phyloP scores from a whole-genome alignment of 2,797 vertebrate species.

The Cynodonichthys magdalenae region DNA sequence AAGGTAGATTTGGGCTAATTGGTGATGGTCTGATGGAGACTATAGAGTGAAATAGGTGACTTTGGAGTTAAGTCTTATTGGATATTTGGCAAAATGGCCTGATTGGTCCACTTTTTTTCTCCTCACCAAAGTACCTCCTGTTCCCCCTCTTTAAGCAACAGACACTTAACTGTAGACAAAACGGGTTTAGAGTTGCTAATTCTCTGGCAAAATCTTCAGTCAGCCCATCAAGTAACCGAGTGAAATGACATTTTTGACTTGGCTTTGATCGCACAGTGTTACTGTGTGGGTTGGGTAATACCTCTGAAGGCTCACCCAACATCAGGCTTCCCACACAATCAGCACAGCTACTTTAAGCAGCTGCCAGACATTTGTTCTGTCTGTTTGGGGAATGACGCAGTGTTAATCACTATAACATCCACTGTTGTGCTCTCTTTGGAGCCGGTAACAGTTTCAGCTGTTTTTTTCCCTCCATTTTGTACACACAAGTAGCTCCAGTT shows the following conservation, averaged over 20 bases:
- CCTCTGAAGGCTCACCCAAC: slow-evolving; percentile 35
- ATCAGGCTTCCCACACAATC: slow-evolving; percentile 27
- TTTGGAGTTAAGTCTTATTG: slow-evolving; percentile 22
- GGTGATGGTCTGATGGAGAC: background rate
- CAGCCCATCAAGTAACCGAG: slow-evolving; percentile 22
- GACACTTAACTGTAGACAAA: too few species aligned
- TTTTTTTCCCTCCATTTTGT: slow-evolving; percentile 26
- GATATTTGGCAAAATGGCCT: slow-evolving; percentile 8
- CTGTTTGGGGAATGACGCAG: slow-evolving; percentile 55
- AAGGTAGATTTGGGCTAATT: background rate
- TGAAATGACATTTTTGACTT: slow-evolving; percentile 35
- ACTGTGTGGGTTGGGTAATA: slow-evolving; percentile 30
- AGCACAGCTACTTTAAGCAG: slow-evolving; percentile 54
- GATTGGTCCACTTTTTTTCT: slow-evolving; percentile 5
- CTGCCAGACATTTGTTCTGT: slow-evolving; percentile 69
- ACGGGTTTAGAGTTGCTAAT: too few species aligned
- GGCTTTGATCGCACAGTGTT: slow-evolving; percentile 35
- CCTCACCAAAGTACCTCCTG: slow-evolving; percentile 1
- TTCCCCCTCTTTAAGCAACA: slow-evolving; percentile 11
- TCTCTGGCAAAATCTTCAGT: slow-evolving; percentile 17
- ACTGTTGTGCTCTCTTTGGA: slow-evolving; percentile 33
- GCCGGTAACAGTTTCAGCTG: slow-evolving; percentile 64
- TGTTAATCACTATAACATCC: slow-evolving; percentile 65
- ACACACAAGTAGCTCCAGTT: slow-evolving; percentile 48
- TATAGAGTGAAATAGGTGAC: background rate